Evolutionary conservation across 2,113 vertebrate genomes (phyloP).

Genomic region (Microtus oregoni): DNA sequence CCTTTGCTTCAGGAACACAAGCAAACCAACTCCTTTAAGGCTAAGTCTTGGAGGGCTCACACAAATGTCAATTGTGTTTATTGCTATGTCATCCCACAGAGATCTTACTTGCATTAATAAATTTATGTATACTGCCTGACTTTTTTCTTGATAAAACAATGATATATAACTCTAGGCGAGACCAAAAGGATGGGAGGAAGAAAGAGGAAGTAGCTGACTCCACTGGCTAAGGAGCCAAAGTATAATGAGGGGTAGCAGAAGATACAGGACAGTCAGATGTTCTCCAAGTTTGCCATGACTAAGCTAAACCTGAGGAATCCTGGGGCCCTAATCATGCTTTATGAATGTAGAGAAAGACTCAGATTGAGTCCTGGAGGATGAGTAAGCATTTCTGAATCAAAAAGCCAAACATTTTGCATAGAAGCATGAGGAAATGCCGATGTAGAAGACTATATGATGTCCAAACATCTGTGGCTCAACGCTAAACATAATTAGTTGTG

Average conservation of each 20-base stretch:
- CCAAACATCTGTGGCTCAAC: not conserved
- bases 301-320: not conserved
- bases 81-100: not conserved
- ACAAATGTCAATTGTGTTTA: not conserved
- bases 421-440: not conserved
- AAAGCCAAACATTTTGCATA: not conserved
- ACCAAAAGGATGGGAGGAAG: not conserved
- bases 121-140: not conserved
- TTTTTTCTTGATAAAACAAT: conserved; percentile 9
- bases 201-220: not conserved
- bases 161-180: not conserved
- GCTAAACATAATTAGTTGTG: not conserved
- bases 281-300: fast-evolving
- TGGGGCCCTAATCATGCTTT: not conserved
- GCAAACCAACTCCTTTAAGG: not conserved
- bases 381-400: not conserved
- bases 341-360: not conserved
- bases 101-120: not conserved
- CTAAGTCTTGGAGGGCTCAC: not conserved
- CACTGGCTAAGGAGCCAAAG: fast-evolving
- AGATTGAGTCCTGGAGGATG: not conserved
- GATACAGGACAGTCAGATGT: fast-evolving
- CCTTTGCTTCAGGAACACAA: not conserved
- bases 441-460: not conserved
- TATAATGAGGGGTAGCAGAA: not conserved